Percentiles rank a stretch among this genome's conserved stretches.
Evolutionary conservation across 2,888 invertebrate species (phyloP).

Genomic region (Lomographa bimaculata): DNA sequence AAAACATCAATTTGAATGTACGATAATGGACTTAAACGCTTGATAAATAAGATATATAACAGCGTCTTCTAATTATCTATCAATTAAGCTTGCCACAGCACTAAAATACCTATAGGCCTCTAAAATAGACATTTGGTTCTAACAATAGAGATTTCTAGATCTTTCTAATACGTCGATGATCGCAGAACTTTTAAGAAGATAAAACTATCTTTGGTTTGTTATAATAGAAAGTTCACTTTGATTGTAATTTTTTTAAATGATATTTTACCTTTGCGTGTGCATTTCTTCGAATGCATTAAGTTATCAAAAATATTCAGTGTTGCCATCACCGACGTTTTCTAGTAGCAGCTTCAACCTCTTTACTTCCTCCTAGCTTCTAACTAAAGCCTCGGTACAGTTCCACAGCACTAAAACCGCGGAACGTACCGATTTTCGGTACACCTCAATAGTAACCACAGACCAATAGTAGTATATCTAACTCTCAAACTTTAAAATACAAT

Average conservation of each 20-base stretch:
- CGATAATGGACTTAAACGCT: conserved; percentile 29
- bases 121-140: conserved; percentile 2
- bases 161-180: neutral
- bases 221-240: neutral
- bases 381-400: conserved; percentile 4
- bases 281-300: too few relatives aligned
- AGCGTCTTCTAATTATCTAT: conserved; percentile 9
- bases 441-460: too few relatives aligned
- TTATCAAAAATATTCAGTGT: neutral
- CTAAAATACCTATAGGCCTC: conserved; percentile 1
- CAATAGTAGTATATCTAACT: too few relatives aligned
- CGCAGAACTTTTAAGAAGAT: neutral
- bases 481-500: too few relatives aligned
- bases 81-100: conserved; percentile 1
- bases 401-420: too few relatives aligned
- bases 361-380: conserved; percentile 1
- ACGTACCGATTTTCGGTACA: too few relatives aligned
- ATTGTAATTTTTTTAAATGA: too few relatives aligned
- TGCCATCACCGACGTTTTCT: conserved; percentile 1
- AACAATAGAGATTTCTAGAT: neutral
- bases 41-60: conserved; percentile 32
- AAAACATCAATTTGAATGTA: too few relatives aligned
- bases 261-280: too few relatives aligned
- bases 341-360: neutral
- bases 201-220: neutral